A percentile compares a stretch with the other conserved stretches of the same genome.
Conservation (phyloP, 1,140 invertebrate genomes). For the Diploscapter pachys region DNA sequence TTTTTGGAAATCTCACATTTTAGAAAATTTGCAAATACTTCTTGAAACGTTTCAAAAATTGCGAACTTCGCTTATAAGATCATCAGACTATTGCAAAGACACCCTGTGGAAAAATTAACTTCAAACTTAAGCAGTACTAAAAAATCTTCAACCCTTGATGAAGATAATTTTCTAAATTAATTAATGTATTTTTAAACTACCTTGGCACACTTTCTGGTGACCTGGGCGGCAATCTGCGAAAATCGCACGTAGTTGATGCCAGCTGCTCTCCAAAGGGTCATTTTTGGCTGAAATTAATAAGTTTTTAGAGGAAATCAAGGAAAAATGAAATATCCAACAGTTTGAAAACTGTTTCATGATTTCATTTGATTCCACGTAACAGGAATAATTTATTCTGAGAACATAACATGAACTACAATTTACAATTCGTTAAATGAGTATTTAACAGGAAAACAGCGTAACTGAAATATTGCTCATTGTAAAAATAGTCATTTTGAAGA, state of each 20-base stretch:
- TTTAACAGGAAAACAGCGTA: too few relatives aligned
- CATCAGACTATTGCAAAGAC: neutral
- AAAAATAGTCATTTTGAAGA: too few relatives aligned
- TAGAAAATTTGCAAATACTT: neutral
- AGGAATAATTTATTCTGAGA: too few relatives aligned
- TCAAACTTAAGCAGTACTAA: neutral
- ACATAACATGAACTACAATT: too few relatives aligned
- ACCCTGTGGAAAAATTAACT: neutral
- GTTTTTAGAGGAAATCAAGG: neutral
- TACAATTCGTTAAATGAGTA: too few relatives aligned
- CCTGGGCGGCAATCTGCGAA: slow-evolving; percentile 42
- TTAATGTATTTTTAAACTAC: neutral
- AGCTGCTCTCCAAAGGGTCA: slow-evolving; percentile 41
- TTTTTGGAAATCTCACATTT: neutral
- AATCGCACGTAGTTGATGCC: slow-evolving; percentile 44
- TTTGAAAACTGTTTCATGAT: too few relatives aligned
- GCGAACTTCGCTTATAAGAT: neutral
- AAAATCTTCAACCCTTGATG: too few relatives aligned
- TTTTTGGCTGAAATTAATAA: slow-evolving; percentile 1
- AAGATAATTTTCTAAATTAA: neutral
- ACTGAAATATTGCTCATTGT: too few relatives aligned
- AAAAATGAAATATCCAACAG: too few relatives aligned
- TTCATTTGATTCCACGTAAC: too few relatives aligned
- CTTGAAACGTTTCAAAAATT: neutral
- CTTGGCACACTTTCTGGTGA: slow-evolving; percentile 36